These are phyloP conservation scores for Coturnix japonica DNA, from an alignment of 2,113 vertebrate species.

Conservation along the genomic window DNA sequence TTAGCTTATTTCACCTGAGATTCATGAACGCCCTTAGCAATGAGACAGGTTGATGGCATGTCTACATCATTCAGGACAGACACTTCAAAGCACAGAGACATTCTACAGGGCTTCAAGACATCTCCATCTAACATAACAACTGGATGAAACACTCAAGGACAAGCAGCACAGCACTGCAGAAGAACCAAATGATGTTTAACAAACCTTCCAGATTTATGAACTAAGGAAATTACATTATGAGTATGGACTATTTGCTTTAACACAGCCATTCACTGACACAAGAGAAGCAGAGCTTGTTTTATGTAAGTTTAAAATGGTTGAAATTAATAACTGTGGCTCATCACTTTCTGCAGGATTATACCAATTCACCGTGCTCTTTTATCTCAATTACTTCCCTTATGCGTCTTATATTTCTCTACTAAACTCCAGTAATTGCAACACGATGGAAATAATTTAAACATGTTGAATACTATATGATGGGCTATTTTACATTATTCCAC, in stretches of 20 bases:
- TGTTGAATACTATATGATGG: constrained; percentile 42
- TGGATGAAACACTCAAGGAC: neutral
- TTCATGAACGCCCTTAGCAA: neutral
- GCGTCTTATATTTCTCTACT: constrained; percentile 62
- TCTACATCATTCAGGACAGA: neutral
- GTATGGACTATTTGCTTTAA: constrained; percentile 13
- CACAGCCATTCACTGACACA: neutral
- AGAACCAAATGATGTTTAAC: neutral
- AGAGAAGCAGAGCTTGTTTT: constrained; percentile 33
- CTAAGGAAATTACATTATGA: constrained; percentile 1
- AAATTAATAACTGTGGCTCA: constrained; percentile 29
- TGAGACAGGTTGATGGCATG: neutral
- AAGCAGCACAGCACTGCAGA: neutral
- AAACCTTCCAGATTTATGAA: neutral
- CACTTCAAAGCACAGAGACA: neutral
- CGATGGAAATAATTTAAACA: constrained; percentile 53
- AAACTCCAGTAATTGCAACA: constrained; percentile 55
- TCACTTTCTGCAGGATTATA: constrained; percentile 4
- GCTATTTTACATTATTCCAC: constrained; percentile 53
- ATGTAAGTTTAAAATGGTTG: constrained; percentile 23
- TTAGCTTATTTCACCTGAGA: neutral
- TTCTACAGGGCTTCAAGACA: neutral
- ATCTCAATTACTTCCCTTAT: constrained; percentile 55
- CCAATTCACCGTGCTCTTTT: constrained; percentile 45
- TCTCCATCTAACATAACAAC: neutral